Conservation (phyloP, 2,888 invertebrate species). For the Eustalomyia histrio region DNA sequence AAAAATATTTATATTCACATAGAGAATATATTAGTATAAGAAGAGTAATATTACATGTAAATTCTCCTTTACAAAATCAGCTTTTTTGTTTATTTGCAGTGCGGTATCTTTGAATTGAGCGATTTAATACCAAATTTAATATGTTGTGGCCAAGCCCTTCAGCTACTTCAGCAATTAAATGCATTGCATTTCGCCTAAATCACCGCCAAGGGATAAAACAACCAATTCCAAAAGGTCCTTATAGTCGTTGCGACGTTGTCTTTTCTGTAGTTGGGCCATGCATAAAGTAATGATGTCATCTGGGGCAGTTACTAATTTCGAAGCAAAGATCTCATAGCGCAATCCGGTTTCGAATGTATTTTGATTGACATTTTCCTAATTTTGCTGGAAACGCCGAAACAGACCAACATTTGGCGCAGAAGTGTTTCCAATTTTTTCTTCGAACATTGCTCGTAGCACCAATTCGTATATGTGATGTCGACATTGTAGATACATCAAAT, state of each 20-base stretch:
- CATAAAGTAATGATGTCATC: too few relatives aligned
- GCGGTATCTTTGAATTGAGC: slow-evolving; percentile 21
- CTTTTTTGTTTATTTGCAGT: slow-evolving; percentile 13
- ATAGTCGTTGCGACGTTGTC: too few relatives aligned
- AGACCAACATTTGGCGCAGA: too few relatives aligned
- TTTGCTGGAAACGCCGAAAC: too few relatives aligned
- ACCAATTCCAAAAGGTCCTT: too few relatives aligned
- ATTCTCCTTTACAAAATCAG: slow-evolving; percentile 21
- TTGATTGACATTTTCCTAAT: too few relatives aligned
- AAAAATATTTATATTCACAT: slow-evolving; percentile 11
- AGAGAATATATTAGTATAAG: slow-evolving; percentile 13
- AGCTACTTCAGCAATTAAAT: slow-evolving; percentile 26
- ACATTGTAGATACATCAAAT: slow-evolving; percentile 22
- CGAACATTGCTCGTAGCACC: slow-evolving; percentile 12
- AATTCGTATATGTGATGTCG: slow-evolving; percentile 23
- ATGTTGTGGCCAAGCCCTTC: slow-evolving; percentile 24
- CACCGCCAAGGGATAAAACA: too few relatives aligned
- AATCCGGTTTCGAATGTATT: too few relatives aligned
- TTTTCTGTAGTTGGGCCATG: too few relatives aligned
- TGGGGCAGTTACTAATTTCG: too few relatives aligned
- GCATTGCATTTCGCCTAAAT: slow-evolving; percentile 15
- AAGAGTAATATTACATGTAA: slow-evolving; percentile 22
- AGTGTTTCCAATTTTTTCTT: slow-evolving; percentile 16
- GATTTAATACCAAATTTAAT: slow-evolving; percentile 26
- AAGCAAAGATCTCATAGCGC: too few relatives aligned